phyloP scores from a whole-genome alignment of 2,888 invertebrate species.

The Parnassius apollo region DNA sequence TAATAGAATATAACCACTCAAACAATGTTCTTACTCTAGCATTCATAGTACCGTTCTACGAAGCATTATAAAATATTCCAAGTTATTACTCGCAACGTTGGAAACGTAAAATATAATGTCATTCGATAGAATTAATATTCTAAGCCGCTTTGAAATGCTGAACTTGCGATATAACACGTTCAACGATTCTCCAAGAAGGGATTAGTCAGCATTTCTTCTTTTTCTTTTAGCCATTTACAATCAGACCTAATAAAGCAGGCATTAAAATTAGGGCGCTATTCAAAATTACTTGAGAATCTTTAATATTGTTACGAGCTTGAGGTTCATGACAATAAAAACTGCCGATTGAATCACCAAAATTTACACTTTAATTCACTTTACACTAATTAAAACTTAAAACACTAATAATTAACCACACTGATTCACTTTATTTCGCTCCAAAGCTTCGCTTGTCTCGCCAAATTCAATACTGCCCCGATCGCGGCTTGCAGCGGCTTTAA shows the following conservation, averaged over 20 bases:
- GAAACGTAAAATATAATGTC: conserved; percentile 61
- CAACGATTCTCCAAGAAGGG: conserved; percentile 15
- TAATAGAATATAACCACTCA: conserved; percentile 78
- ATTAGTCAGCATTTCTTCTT: conserved; percentile 30
- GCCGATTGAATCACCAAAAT: too few species aligned
- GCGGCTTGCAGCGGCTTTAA: too few species aligned
- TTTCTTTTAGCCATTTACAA: too few species aligned
- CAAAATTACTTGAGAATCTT: conserved; percentile 12
- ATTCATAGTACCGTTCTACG: conserved; percentile 57
- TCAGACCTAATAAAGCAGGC: too few species aligned
- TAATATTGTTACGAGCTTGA: too few species aligned
- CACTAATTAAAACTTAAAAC: too few species aligned
- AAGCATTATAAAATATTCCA: conserved; percentile 52
- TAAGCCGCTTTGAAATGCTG: conserved; percentile 45
- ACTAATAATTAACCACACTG: too few species aligned
- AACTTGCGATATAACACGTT: conserved; percentile 30
- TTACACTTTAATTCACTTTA: too few species aligned
- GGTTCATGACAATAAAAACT: too few species aligned
- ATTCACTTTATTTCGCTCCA: too few species aligned
- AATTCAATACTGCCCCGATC: too few species aligned
- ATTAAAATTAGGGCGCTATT: conserved; percentile 7
- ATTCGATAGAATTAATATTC: conserved; percentile 62
- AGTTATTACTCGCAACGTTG: conserved; percentile 57
- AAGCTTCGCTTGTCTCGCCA: too few species aligned
- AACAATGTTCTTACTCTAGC: conserved; percentile 62